Base-by-base conservation (phyloP, 2,797 vertebrate species). In the Erithacus rubecula region DNA sequence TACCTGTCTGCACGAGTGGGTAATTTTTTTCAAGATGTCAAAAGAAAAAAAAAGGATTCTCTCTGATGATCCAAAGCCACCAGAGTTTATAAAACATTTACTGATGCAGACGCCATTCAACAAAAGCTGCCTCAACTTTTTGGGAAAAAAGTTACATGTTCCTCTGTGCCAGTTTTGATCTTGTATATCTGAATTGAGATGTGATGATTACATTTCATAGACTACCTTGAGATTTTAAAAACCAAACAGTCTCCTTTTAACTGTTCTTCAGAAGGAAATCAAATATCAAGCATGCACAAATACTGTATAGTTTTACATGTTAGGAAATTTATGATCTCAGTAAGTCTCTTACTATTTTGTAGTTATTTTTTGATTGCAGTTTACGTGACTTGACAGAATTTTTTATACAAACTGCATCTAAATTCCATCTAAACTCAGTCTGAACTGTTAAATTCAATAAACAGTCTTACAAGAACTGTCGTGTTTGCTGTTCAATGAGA, bases 121-220 rank as follows among this genome's bases (percentile, higher is more conserved):
- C 96, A 95, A 97, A 96, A 97, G 87, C 97, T 98, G 97, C 97
- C 97, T 98, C 98, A 97, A 96, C 78, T 89, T 96, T 96, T 94
- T 95, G 44, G 80, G 71, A 87, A 94, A 92, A 95, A 93, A 71
- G 69, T 8, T 30, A 92, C 95, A 86, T 22, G 78, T 95, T 95
- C 59, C 12, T 95, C 87, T 93, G 85, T 97, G 93, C 76, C 90
- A 79, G 88, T 97, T 98, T 97, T 94, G 90, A 87, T 96, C 90
- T 91, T 91, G 79, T 93, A 63, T 96, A 88, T 93, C 41, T 3
- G 41, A 95, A 88, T 70, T 83, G 68, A 87, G 75, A 92, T 94
- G 90, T 47, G 39, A 90, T 65, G 37, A 84, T 88, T 95, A 81
- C 62, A 62, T 96, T 97, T 96, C 90, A 71, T 69, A 93, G 94